These are phyloP conservation scores for Anser brachyrhynchus DNA, from an alignment of 2,113 vertebrate species.

Conservation along the genomic window DNA sequence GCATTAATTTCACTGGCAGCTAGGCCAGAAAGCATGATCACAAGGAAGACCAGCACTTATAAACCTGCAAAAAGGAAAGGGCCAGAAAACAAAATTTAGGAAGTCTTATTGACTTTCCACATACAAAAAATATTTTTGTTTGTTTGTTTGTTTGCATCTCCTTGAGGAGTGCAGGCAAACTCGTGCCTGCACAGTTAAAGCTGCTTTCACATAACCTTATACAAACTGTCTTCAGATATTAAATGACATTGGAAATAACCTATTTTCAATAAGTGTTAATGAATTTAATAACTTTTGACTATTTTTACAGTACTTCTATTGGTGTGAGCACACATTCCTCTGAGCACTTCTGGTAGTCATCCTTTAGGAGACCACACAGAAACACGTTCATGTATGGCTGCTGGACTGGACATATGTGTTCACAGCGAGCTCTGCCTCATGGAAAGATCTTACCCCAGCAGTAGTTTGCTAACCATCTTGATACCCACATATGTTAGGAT, in stretches of 20 bases:
- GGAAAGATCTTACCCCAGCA: background rate
- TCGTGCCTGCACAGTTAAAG: background rate
- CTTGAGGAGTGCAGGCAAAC: background rate
- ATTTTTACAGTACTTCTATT: background rate
- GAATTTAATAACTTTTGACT: background rate
- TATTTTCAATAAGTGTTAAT: background rate
- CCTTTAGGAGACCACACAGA: background rate
- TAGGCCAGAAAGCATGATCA: background rate
- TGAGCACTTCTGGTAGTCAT: background rate
- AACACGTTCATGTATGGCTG: background rate
- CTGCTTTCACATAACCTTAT: background rate
- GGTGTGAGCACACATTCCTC: background rate
- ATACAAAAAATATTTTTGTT: no score
- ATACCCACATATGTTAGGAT: fast-evolving
- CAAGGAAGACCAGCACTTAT: background rate
- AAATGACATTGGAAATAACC: background rate
- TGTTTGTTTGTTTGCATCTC: background rate
- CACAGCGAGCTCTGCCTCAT: background rate
- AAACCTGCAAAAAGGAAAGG: background rate
- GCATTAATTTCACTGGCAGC: background rate
- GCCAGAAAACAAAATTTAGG: background rate
- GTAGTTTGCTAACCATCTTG: background rate
- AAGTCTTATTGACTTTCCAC: background rate
- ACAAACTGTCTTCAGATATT: background rate
- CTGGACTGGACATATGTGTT: background rate